These are phyloP conservation scores for Oreochromis mossambicus DNA, from an alignment of 2,797 vertebrate species.

Conservation along the genomic window DNA sequence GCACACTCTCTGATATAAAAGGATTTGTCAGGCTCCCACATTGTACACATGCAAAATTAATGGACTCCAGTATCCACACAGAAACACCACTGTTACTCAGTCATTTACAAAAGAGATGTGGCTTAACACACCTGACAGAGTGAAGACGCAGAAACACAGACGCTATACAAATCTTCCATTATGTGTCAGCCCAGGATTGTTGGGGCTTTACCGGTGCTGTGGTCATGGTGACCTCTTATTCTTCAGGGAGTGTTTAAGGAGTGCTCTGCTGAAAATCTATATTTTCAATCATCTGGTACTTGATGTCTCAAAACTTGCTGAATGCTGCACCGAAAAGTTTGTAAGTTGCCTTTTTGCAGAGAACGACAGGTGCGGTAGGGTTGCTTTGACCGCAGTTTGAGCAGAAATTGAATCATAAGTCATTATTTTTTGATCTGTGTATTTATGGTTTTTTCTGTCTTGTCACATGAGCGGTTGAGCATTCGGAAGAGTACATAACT, in stretches of 20 bases:
- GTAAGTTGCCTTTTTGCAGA: neutral
- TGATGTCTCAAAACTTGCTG: neutral
- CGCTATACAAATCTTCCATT: neutral
- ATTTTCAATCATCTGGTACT: neutral
- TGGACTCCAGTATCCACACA: slow-evolving; percentile 39
- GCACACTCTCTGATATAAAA: slow-evolving; percentile 47
- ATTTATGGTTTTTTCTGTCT: neutral
- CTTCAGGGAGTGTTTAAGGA: neutral
- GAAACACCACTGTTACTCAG: slow-evolving; percentile 5
- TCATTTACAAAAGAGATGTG: slow-evolving; percentile 16
- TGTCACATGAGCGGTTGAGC: neutral
- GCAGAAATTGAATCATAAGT: neutral
- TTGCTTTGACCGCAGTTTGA: neutral
- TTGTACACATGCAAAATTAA: slow-evolving; percentile 61
- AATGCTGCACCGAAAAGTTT: neutral
- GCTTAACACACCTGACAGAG: slow-evolving; percentile 16
- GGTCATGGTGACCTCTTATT: neutral
- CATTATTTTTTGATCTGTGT: neutral
- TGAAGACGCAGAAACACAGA: neutral
- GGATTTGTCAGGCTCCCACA: slow-evolving; percentile 62
- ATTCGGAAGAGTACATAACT: neutral
- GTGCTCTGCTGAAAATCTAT: neutral
- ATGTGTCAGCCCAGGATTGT: neutral
- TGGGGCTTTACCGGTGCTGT: neutral
- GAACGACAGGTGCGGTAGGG: neutral